Conservation (phyloP, 2,113 vertebrate genomes). For the Salvelinus namaycush region DNA sequence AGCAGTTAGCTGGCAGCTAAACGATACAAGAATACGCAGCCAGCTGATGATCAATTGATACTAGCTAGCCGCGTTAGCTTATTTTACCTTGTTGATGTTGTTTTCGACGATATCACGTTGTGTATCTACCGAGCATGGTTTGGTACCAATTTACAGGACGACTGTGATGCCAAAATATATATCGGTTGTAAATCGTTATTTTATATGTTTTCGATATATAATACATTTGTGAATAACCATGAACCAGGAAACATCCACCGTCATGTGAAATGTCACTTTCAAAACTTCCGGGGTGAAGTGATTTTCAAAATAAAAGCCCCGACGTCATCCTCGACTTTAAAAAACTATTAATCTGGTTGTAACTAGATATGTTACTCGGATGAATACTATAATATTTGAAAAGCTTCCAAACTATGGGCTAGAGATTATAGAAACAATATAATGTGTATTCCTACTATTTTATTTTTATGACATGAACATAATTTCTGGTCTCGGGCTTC, state of each 20-base stretch:
- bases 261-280: slow-evolving; percentile 50
- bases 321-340: neutral
- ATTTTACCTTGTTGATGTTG: slow-evolving; percentile 16
- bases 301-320: slow-evolving; percentile 66
- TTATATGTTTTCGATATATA: neutral
- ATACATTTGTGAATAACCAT: slow-evolving; percentile 28
- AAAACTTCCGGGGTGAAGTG: slow-evolving; percentile 70
- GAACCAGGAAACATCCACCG: slow-evolving; percentile 45
- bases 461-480: too few species aligned
- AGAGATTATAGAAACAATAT: too few species aligned
- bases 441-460: too few species aligned
- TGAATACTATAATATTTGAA: too few species aligned
- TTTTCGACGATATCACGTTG: slow-evolving; percentile 38
- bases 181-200: neutral
- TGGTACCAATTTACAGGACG: neutral
- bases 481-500: too few species aligned
- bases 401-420: too few species aligned
- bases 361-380: too few species aligned
- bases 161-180: neutral
- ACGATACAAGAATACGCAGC: neutral
- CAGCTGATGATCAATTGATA: neutral
- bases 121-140: neutral
- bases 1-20: neutral
- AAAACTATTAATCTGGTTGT: too few species aligned
- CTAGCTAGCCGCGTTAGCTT: neutral